Base-by-base conservation (phyloP, 2,888 invertebrate genomes). In the Sesamia inferens region DNA sequence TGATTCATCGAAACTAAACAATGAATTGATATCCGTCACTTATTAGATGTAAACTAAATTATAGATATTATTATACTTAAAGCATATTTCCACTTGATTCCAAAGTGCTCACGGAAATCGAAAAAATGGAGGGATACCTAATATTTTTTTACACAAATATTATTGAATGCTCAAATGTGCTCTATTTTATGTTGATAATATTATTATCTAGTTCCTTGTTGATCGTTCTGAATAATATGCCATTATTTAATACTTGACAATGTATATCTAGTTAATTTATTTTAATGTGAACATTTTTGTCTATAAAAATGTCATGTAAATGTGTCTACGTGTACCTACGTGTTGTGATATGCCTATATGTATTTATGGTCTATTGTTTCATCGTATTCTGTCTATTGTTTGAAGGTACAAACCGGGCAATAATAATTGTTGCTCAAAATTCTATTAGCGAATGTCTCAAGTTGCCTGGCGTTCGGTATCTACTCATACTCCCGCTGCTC, bases 91-190 rank as follows among this genome's bases (percentile, higher is more conserved):
- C 85, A 88, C 88, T 91, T 89, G 86, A 88, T 87, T 85, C 88
- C 81, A 86, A 85, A 85, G 88, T 90, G 86, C 90, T 90, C 88
- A 88, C 84, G 81, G 86, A 85, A 79, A 85, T 88, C 86, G 87
- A 88, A 85, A 85, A 90, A 90, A 90, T 90, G 90, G 89, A 93
- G 90, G 91, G 90, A 93, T 93, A 65, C 14, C n/a, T 65, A 91
- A 92, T 94, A 94, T 95, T 95, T 95, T 95, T 95, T 95, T 94
- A 94, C 91, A 92, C 90, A 91, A 94, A 92, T 94, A 93, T 93
- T 94, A 93, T 92, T 89, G 84, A 94, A 95, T 95, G 96, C 96
- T 96, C 96, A 96, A 96, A 94, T 92, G 90, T 93, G 92, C 91
- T 94, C 92, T 92, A 84, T 89, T 94, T 95, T 95, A 92, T 91